Conservation (phyloP, 2,113 vertebrate genomes). For the Mus spicilegus region DNA sequence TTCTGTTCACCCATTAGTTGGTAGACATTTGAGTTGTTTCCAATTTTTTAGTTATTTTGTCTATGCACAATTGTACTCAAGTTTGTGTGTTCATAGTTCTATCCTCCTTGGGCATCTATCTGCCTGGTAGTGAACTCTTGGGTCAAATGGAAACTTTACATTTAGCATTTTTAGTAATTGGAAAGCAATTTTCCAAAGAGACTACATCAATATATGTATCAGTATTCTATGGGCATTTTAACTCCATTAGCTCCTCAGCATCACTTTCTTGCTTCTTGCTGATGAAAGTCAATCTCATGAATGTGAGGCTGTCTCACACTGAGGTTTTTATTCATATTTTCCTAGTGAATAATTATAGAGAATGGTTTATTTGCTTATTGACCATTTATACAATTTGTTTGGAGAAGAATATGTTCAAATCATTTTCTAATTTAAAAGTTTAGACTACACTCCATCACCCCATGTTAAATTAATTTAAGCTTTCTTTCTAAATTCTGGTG, state of each 20-base stretch:
- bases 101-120: neutral
- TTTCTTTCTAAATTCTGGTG: neutral
- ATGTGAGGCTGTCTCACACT: neutral
- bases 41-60: neutral
- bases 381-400: neutral
- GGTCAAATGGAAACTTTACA: neutral
- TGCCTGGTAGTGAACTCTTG: neutral
- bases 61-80: neutral
- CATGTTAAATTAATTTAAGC: neutral
- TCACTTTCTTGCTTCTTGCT: neutral
- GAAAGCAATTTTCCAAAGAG: neutral
- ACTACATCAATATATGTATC: neutral
- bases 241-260: neutral
- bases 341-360: neutral
- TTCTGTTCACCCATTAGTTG: neutral
- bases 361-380: neutral
- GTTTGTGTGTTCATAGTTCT: neutral
- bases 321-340: neutral
- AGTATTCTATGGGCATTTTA: neutral
- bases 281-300: neutral
- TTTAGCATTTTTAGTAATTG: neutral
- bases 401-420: neutral
- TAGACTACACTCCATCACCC: neutral
- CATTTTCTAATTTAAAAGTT: neutral
- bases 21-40: neutral